Evolutionary conservation across 2,113 vertebrate species (phyloP), one percentile per base, ranked within the genome.

Genomic region (Sialia sialis): DNA sequence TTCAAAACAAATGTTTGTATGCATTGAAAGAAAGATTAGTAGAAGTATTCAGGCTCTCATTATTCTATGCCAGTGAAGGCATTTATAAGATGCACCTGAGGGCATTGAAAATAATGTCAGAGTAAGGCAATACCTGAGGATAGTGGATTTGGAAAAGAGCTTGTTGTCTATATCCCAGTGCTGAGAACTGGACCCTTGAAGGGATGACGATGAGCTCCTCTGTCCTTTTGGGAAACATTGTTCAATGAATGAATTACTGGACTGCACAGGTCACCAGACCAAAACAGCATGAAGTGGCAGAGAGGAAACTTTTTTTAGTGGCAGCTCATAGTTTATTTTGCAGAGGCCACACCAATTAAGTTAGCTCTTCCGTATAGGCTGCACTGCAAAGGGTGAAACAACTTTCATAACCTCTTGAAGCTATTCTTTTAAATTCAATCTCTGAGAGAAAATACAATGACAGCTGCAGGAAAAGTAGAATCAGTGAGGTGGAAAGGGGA

Each of bases 391-490:
- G 93, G 46, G 26, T 43, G 38, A 55, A 95, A 55, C 46, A 54
- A 16, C 29, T 73, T 16, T 74, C n/a, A 44, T 62, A 73, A 83
- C 21, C 23, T 55, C 87, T 70, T 59, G 30, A 30, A 85, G 43
- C 21, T 83, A 20, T 63, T 48, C 64, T n/a, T 78, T 81, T 48
- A 5, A 72, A 70, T 30, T 87, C 34, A 39, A 0, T 60, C 67
- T 80, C 59, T 73, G 41, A 32, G 32, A 59, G 21, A 44, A 90
- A 93, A 77, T 62, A 34, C 72, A 93, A 52, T 52, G 67, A 56
- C 72, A 95, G 78, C 55, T 90, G 51, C 38, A 80, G 78, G 39
- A 95, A 85, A 92, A 91, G 89, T 48, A 90, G 67, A 80, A 60
- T 70, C 67, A 44, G 39, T 85, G 89, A 83, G 55, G 75, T 74